Conservation (phyloP, 53 echinoderm and acorn worm genomes). For the Apostichopus leukothele region DNA sequence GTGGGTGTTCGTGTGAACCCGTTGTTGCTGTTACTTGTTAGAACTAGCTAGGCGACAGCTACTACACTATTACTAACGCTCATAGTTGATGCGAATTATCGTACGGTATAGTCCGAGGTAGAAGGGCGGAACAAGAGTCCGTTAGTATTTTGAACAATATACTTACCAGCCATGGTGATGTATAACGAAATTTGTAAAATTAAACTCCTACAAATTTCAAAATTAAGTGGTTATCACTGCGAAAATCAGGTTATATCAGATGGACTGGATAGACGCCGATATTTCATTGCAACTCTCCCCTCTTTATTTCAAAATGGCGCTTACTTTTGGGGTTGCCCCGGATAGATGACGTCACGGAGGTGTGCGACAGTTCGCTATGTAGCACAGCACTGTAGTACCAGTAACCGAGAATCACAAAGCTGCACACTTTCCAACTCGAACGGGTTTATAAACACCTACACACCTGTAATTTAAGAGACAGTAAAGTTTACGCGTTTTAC, state of each 20-base stretch:
- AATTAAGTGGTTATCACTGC: constrained; percentile 30
- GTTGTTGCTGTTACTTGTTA: too few species aligned
- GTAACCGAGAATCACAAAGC: too few species aligned
- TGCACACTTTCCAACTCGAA: too few species aligned
- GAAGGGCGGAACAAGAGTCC: constrained; percentile 30
- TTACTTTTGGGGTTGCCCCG: constrained; percentile 36
- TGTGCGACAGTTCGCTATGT: too few species aligned
- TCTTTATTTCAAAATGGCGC: constrained; percentile 98
- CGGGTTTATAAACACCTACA: too few species aligned
- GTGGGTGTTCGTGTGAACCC: too few species aligned
- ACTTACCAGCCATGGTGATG: constrained; percentile 97
- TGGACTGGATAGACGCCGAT: constrained; percentile 66
- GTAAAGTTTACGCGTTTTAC: too few species aligned
- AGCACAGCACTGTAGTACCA: too few species aligned
- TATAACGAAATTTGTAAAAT: constrained; percentile 62
- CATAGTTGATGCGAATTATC: neutral
- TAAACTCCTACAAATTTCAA: constrained; percentile 53
- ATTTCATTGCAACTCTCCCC: constrained; percentile 31
- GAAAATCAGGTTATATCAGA: constrained; percentile 55
- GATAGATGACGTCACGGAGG: constrained; percentile 32
- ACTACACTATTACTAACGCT: neutral
- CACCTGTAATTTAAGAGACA: too few species aligned
- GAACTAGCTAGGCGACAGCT: too few species aligned
- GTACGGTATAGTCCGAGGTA: neutral
- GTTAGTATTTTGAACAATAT: constrained; percentile 4